Evolutionary conservation across 2,888 invertebrate species (phyloP).

Genomic region (Apamea monoglypha): DNA sequence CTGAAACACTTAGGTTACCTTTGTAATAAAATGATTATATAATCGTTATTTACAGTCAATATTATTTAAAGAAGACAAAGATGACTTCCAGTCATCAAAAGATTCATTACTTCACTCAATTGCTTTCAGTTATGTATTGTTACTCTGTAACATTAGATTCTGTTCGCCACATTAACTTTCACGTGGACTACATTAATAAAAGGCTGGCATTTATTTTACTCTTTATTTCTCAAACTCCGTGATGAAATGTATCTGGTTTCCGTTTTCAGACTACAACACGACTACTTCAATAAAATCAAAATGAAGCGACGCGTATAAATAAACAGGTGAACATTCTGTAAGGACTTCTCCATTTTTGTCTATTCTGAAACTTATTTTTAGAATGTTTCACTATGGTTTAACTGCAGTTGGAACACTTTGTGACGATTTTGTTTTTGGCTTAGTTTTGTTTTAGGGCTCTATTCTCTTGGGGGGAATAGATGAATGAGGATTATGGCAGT

Average conservation of each 20-base stretch:
- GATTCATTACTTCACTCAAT: constrained; percentile 23
- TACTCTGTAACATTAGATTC: constrained; percentile 18
- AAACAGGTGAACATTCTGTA: constrained; percentile 36
- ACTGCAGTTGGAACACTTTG: constrained; percentile 9
- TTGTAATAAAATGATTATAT: not conserved
- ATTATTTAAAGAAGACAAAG: constrained; percentile 2
- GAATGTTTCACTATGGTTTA: constrained; percentile 12
- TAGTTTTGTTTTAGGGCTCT: not conserved
- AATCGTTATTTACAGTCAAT: constrained; percentile 6
- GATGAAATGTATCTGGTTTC: constrained; percentile 41
- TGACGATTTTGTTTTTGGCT: not conserved
- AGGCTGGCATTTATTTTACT: constrained; percentile 28
- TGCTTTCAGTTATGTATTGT: constrained; percentile 36
- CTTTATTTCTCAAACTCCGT: constrained; percentile 28
- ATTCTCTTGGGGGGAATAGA: not conserved
- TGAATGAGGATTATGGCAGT: not conserved
- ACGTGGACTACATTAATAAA: constrained; percentile 24
- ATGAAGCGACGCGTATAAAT: constrained; percentile 52
- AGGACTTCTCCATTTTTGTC: constrained; percentile 46
- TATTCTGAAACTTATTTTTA: constrained; percentile 46
- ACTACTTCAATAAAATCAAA: constrained; percentile 53
- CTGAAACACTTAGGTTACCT: not conserved
- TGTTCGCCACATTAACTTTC: constrained; percentile 47
- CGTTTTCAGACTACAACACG: constrained; percentile 33
- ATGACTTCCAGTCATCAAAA: constrained; percentile 26